Evolutionary conservation across 1,140 invertebrate genomes (phyloP).

Genomic region (Drosophila nasuta): DNA sequence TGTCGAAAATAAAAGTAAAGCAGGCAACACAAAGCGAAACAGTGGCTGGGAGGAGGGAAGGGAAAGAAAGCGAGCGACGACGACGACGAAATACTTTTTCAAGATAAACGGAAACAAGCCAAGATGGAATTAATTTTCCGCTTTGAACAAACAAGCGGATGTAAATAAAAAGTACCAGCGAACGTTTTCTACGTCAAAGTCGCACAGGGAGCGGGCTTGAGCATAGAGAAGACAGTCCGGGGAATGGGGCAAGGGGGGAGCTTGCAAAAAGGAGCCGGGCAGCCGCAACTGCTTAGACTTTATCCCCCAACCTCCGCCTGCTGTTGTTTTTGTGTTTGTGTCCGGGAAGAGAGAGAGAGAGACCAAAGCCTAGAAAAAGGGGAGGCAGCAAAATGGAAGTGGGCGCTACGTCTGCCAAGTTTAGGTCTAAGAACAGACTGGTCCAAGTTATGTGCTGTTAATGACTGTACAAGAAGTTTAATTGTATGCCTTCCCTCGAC

Average conservation of each 20-base stretch:
- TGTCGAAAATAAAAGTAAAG: conserved; percentile 70
- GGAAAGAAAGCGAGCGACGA: conserved; percentile 5
- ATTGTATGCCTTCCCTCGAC: conserved; percentile 56
- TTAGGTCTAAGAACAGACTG: conserved; percentile 59
- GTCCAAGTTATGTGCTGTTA: conserved; percentile 77
- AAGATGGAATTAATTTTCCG: conserved; percentile 85
- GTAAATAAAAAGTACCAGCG: conserved; percentile 79
- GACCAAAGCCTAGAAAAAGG: neutral
- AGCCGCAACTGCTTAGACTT: conserved; percentile 50
- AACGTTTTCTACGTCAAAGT: conserved; percentile 58
- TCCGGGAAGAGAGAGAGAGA: no score
- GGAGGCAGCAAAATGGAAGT: neutral
- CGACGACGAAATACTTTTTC: conserved; percentile 81
- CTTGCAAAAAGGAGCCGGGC: conserved; percentile 26
- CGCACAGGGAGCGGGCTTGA: neutral
- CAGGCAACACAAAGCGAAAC: conserved; percentile 65
- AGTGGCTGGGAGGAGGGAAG: neutral
- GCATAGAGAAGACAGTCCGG: neutral
- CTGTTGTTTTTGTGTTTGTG: conserved; percentile 27
- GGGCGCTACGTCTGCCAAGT: conserved; percentile 64
- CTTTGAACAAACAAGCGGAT: conserved; percentile 84
- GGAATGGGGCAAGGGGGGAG: neutral
- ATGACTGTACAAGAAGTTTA: conserved; percentile 81
- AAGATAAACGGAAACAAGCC: conserved; percentile 85
- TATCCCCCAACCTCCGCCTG: neutral